Evolutionary conservation across 1,140 invertebrate genomes (phyloP), one percentile per base, ranked within the genome.

Genomic region (Cardiocondyla obscurior): DNA sequence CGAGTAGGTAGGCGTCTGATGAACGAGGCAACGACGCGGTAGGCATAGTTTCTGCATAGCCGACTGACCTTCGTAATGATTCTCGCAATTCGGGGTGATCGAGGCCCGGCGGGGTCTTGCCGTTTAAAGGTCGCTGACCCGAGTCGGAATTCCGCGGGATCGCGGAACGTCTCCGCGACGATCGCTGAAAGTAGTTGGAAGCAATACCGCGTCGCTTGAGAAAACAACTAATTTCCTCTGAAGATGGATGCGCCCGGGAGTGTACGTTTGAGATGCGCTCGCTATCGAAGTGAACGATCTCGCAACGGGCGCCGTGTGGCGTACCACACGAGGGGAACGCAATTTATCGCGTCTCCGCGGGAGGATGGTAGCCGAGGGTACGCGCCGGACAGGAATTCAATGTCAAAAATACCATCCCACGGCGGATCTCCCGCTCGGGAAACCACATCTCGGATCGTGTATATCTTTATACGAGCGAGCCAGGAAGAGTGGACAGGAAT

Each of bases 61-160:
- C 84, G 89, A 89, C 81, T 89, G 90, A 86, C 88, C 90, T 90
- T 85, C 84, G 83, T 86, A 89, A 92, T 88, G 85, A 92, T 90
- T 81, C 67, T 81, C n/a, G 84, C 88, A 89, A 91, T 91, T 89
- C 86, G 67, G 77, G 65, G 84, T 86, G 42, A 85, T 44, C n/a
- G 19, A 2, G 12, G 25, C 12, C 28, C 42, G 28, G 19, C 46
- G 22, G 22, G 10, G 25, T 4, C 28, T n/a, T n/a, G n/a, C n/a
- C 19, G 44, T 28, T 5, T 39, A 42, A 10, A 42, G 33, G 60
- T 25, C 72, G 85, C 81, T 77, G 81, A 69, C 67, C 67, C 81
- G 10, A 25, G 53, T 58, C 30, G 46, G 46, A 36, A 16, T 22
- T 36, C 14, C 67, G 19, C 5, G 46, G 36, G 33, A 60, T 33